Base-by-base conservation (phyloP, 2,797 vertebrate genomes). In the Sebastes cheni region DNA sequence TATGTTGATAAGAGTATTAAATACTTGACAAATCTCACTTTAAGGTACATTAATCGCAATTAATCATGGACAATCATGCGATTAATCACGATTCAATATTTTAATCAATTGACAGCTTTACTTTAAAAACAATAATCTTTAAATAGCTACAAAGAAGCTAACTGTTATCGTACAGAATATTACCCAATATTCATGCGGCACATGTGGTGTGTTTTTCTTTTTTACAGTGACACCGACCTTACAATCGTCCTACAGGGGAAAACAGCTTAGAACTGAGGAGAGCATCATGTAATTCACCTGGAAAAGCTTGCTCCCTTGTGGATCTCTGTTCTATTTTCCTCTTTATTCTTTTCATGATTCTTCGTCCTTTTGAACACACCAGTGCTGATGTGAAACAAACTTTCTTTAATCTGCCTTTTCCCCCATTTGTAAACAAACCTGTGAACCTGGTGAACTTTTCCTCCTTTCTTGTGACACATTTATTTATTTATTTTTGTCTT, bases 381-480 rank as follows among this genome's bases (percentile, higher is more conserved):
- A 29, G 23, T 18, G 64, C 30, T 70, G 29, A 75, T 56, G 32
- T 74, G 67, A 69, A 74, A 36, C 52, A 71, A 73, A 61, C 14
- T 1, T 1, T 56, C 76, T 84, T 89, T 89, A 62, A 87, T 86
- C 67, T 82, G 30, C 55, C 62, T n/a, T 10, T 69, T 81, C 58
- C n/a, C 54, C 81, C 72, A 74, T 80, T 88, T 65, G 71, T 71
- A 86, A 90, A 88, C 75, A 88, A 75, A 82, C 67, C 60, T 16
- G n/a, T 34, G 79, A 85, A 79, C 72, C 68, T 6, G 54, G 39
- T 55, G 67, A 83, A 80, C 83, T 69, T 61, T 6, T 32, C 9
- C 23, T 67, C 8, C 58, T 79, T 76, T 73, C 18, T 72, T 74
- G 22, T 65, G 64, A 80, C 61, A 75, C 60, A 8, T 76, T 80